These are phyloP conservation scores for Asbolus verrucosus DNA, from an alignment of 1,140 invertebrate genomes.

Conservation along the genomic window DNA sequence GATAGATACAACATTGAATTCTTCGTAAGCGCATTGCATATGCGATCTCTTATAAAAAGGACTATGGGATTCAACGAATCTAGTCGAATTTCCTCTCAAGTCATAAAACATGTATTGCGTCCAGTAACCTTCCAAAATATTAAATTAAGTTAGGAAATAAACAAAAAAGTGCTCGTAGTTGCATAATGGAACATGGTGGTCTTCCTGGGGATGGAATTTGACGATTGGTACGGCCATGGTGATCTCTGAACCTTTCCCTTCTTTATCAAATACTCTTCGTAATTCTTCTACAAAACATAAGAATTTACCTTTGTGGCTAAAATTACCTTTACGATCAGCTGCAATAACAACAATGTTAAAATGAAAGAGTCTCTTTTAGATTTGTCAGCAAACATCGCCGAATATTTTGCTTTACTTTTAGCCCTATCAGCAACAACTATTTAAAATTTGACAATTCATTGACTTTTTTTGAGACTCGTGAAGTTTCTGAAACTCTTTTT, in stretches of 20 bases:
- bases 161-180: slow-evolving; percentile 71
- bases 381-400: slow-evolving; percentile 79
- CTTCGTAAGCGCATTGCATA: slow-evolving; percentile 89
- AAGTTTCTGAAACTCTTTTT: slow-evolving; percentile 89
- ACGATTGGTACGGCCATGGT: slow-evolving; percentile 89
- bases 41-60: slow-evolving; percentile 85
- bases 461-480: slow-evolving; percentile 76
- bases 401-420: slow-evolving; percentile 88
- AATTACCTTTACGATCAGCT: slow-evolving; percentile 83
- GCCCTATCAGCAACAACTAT: slow-evolving; percentile 90
- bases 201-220: slow-evolving; percentile 86
- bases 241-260: slow-evolving; percentile 83
- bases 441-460: slow-evolving; percentile 81
- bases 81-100: slow-evolving; percentile 91
- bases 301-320: slow-evolving; percentile 85
- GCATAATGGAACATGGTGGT: slow-evolving; percentile 89
- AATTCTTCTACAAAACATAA: slow-evolving; percentile 86
- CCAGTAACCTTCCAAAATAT: slow-evolving; percentile 70
- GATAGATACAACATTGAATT: slow-evolving; percentile 84
- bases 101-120: slow-evolving; percentile 92
- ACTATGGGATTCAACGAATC: slow-evolving; percentile 88
- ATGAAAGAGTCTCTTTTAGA: slow-evolving; percentile 79
- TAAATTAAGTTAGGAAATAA: background rate
- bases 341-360: slow-evolving; percentile 82
- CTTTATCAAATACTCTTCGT: slow-evolving; percentile 80